These are phyloP conservation scores for Helarctos malayanus DNA, from an alignment of 2,797 vertebrate genomes.

Conservation along the genomic window DNA sequence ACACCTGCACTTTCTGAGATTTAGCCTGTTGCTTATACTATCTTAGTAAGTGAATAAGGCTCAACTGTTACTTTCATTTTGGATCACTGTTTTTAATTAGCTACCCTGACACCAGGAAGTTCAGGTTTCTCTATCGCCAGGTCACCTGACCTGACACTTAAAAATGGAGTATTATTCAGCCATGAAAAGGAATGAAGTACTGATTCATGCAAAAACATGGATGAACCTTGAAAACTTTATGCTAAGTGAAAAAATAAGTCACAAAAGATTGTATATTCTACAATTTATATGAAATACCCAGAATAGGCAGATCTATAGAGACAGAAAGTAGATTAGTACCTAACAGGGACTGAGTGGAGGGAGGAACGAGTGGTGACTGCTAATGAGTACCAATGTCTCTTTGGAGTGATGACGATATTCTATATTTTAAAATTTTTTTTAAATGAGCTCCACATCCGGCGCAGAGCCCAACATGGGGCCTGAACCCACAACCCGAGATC, in stretches of 20 bases:
- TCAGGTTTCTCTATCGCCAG: neutral
- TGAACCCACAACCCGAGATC: neutral
- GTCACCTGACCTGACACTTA: neutral
- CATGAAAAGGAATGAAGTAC: constrained; percentile 9
- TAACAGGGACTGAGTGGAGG: neutral
- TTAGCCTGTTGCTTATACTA: neutral
- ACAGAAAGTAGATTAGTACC: neutral
- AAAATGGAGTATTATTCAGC: neutral
- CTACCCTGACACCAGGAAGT: neutral
- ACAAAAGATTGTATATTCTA: neutral
- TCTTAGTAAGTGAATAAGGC: neutral
- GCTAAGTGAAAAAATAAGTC: neutral
- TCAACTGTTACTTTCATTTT: neutral
- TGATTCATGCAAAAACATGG: neutral
- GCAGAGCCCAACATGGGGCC: neutral
- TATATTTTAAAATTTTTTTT: neutral
- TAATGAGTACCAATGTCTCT: neutral
- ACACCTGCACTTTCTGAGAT: neutral
- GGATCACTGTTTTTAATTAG: neutral
- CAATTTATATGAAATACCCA: neutral
- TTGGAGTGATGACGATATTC: neutral
- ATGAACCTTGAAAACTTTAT: neutral
- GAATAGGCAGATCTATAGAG: neutral
- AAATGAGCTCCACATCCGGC: neutral
- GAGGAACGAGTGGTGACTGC: neutral